Evolutionary conservation across 2,888 invertebrate genomes (phyloP).

Genomic region (Rhamphomyia laevipes): DNA sequence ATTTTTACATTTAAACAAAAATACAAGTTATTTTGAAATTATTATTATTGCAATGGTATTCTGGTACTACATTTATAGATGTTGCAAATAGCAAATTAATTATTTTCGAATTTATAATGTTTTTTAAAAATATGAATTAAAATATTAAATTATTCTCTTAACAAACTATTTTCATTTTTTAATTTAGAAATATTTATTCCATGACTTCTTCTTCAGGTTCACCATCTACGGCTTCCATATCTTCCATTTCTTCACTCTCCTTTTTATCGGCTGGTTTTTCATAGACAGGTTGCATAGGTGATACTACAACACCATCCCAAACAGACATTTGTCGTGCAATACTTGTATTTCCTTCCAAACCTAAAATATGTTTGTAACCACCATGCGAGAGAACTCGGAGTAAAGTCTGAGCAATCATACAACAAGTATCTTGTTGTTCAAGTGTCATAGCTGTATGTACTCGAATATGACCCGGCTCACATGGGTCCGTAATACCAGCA

Average conservation of each 20-base stretch:
- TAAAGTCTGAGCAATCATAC: constrained; percentile 78
- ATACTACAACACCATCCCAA: constrained; percentile 93
- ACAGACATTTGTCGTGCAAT: constrained; percentile 78
- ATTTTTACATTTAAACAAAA: too few species aligned
- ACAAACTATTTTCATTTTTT: too few species aligned
- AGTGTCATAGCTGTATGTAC: constrained; percentile 84
- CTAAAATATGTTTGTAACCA: constrained; percentile 84
- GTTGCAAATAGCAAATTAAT: too few species aligned
- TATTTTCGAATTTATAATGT: too few species aligned
- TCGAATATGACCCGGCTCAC: constrained; percentile 77
- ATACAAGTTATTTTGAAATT: too few species aligned
- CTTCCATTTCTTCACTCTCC: constrained; percentile 57
- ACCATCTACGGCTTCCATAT: constrained; percentile 50
- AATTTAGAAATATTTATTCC: constrained; percentile 17
- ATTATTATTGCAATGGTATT: too few species aligned
- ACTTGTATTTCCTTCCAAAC: constrained; percentile 43
- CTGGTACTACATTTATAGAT: too few species aligned
- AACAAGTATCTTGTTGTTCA: constrained; percentile 86
- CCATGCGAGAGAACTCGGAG: constrained; percentile 85
- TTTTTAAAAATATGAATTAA: too few species aligned
- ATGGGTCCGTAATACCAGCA: constrained; percentile 86
- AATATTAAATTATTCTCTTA: too few species aligned
- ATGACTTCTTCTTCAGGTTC: constrained; percentile 31
- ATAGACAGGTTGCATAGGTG: constrained; percentile 88
- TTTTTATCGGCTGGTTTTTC: constrained; percentile 65